These are phyloP conservation scores for Cyprinus carpio DNA, from an alignment of 2,113 vertebrate genomes.

Conservation along the genomic window DNA sequence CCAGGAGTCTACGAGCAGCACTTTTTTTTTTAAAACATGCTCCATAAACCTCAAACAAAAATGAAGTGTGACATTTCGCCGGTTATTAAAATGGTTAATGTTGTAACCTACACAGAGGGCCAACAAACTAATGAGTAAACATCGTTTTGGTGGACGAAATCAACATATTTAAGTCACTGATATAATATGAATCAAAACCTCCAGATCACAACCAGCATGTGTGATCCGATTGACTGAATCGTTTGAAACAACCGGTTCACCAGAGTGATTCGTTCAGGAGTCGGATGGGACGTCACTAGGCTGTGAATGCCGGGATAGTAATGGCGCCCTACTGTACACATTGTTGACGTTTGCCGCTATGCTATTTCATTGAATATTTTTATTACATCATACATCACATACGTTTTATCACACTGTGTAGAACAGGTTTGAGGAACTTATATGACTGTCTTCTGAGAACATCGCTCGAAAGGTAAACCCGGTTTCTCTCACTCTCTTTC, in stretches of 20 bases:
- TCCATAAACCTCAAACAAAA: background rate
- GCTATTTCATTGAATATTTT: background rate
- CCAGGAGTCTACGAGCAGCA: background rate
- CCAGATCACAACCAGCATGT: background rate
- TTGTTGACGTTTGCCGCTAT: constrained; percentile 36
- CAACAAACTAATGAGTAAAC: background rate
- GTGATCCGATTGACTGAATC: background rate
- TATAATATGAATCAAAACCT: background rate
- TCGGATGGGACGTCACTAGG: background rate
- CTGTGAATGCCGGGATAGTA: constrained; percentile 69
- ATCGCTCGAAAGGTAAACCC: constrained; percentile 7
- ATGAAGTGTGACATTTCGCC: background rate
- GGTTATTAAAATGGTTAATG: no score
- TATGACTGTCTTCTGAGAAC: background rate
- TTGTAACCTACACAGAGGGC: no score
- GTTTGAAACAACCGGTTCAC: background rate
- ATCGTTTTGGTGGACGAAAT: no score
- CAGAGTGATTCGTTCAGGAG: background rate
- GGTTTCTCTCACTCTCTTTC: no score
- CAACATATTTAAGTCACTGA: background rate
- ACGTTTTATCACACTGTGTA: background rate
- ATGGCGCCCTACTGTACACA: constrained; percentile 67
- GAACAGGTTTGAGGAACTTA: background rate
- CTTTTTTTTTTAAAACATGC: background rate
- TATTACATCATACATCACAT: background rate